Percentiles rank a stretch among this genome's conserved stretches.
Evolutionary conservation across 1,140 invertebrate species (phyloP).

Genomic region (Himalopsyche phryganea): DNA sequence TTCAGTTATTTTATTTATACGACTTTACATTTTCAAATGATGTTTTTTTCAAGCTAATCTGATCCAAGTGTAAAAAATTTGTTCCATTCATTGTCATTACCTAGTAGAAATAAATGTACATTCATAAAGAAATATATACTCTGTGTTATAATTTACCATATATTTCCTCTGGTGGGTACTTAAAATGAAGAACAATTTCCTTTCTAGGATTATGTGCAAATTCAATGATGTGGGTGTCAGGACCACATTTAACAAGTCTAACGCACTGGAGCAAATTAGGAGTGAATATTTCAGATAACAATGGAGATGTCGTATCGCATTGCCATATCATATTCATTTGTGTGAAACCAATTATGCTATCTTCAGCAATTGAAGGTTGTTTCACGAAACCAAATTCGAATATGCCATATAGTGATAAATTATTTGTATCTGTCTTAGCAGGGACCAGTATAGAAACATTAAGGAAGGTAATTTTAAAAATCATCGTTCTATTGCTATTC

Average conservation of each 20-base stretch:
- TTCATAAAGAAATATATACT: no score
- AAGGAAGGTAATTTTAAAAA: constrained; percentile 17
- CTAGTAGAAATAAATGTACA: no score
- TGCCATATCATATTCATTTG: constrained; percentile 79
- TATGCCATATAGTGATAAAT: constrained; percentile 49
- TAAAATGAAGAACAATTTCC: no score
- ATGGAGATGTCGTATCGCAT: constrained; percentile 59
- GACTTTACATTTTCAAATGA: no score
- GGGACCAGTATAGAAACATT: constrained; percentile 56
- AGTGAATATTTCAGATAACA: constrained; percentile 58
- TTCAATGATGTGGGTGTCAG: constrained; percentile 64
- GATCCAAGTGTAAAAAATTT: no score
- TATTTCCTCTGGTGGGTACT: no score
- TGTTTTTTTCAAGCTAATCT: no score
- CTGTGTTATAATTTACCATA: no score
- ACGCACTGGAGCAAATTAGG: constrained; percentile 62
- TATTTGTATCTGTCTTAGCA: constrained; percentile 77
- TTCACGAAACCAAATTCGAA: constrained; percentile 31
- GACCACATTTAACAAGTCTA: constrained; percentile 62
- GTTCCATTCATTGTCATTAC: no score
- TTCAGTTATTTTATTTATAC: no score
- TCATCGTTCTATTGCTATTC: no score
- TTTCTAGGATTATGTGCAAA: constrained; percentile 55
- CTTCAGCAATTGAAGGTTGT: constrained; percentile 52
- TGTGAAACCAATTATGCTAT: constrained; percentile 80